phyloP scores from a whole-genome alignment of 2,797 vertebrate species.

The Falco naumanni region DNA sequence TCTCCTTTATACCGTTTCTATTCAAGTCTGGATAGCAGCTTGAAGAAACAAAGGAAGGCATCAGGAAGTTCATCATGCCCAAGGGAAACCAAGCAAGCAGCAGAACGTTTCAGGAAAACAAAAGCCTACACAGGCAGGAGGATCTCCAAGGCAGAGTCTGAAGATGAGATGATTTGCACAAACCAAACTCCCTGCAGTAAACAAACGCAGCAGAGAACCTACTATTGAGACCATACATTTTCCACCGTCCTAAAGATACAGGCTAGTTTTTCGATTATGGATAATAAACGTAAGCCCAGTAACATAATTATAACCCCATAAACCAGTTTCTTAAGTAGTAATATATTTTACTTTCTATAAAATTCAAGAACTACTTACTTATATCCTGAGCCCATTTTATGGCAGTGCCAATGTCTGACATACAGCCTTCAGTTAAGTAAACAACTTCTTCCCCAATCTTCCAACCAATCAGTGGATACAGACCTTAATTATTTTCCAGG shows the following conservation, averaged over 20 bases:
- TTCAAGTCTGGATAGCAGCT: neutral
- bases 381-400: constrained; percentile 92
- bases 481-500: constrained; percentile 76
- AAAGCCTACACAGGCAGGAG: neutral
- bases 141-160: neutral
- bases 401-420: constrained; percentile 88
- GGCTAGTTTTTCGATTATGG: neutral
- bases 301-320: neutral
- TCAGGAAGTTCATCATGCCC: neutral
- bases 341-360: neutral
- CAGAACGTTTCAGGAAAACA: neutral
- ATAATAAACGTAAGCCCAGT: neutral
- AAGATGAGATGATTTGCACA: neutral
- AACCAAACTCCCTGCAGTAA: neutral
- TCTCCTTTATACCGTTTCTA: neutral
- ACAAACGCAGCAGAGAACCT: neutral
- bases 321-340: neutral
- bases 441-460: constrained; percentile 92
- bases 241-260: neutral
- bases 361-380: constrained; percentile 80
- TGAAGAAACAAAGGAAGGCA: neutral
- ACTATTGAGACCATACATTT: neutral
- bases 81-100: neutral
- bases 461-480: constrained; percentile 96
- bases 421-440: constrained; percentile 91